Evolutionary conservation across 2,888 invertebrate genomes (phyloP).

Genomic region (Patella ulyssiponensis): DNA sequence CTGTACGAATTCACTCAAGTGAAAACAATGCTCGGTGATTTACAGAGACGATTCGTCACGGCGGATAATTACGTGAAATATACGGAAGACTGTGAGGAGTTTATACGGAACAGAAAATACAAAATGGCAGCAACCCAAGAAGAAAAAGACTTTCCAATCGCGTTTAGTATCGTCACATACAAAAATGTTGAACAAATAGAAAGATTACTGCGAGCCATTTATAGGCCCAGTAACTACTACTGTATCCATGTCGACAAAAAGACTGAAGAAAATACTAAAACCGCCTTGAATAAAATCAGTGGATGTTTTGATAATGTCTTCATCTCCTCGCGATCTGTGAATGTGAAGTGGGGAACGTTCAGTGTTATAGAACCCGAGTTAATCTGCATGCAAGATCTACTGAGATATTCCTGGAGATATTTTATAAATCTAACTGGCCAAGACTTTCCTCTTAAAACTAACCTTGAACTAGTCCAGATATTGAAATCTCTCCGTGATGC

Average conservation of each 20-base stretch:
- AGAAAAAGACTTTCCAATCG: no score
- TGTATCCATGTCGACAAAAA: constrained; percentile 66
- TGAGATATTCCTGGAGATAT: constrained; percentile 53
- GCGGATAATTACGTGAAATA: no score
- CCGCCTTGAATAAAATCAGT: constrained; percentile 42
- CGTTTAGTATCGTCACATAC: no score
- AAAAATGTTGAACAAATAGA: no score
- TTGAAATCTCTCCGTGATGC: constrained; percentile 58
- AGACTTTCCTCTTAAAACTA: constrained; percentile 64
- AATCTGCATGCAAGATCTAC: constrained; percentile 57
- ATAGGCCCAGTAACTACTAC: constrained; percentile 66
- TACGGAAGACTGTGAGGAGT: no score
- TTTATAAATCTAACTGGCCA: constrained; percentile 63
- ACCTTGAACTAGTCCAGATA: constrained; percentile 58
- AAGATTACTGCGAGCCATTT: constrained; percentile 55
- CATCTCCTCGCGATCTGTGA: constrained; percentile 45
- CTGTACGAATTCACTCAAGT: no score
- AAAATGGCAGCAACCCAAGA: no score
- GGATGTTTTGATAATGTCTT: constrained; percentile 63
- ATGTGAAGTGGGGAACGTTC: constrained; percentile 56
- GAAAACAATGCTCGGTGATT: no score
- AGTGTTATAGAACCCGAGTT: constrained; percentile 60
- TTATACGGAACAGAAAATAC: no score
- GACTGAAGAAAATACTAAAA: constrained; percentile 36
- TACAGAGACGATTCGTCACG: no score